Percentiles rank a stretch among this genome's conserved stretches.
Conservation (phyloP, 2,113 vertebrate genomes). For the Ochotona princeps region DNA sequence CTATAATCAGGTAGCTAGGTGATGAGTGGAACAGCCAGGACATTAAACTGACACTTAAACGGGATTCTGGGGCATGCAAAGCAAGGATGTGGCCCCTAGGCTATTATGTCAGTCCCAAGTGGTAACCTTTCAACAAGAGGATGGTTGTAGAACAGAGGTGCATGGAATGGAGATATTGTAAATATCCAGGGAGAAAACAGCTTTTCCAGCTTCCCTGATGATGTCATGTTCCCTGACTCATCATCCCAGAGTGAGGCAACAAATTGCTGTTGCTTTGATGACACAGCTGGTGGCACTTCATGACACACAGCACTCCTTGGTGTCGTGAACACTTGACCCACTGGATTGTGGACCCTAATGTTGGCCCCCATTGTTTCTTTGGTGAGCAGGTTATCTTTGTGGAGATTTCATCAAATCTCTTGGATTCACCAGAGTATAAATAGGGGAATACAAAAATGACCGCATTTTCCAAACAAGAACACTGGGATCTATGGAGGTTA, state of each 20-base stretch:
- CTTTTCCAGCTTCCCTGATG: too few relatives aligned
- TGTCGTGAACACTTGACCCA: accelerated
- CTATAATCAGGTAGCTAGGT: too few relatives aligned
- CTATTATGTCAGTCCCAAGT: too few relatives aligned
- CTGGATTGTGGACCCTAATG: too few relatives aligned
- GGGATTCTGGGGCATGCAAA: too few relatives aligned
- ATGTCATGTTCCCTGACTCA: too few relatives aligned
- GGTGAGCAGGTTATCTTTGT: neutral
- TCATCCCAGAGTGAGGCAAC: neutral
- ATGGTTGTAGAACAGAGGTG: neutral
- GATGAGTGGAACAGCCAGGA: too few relatives aligned
- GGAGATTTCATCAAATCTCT: neutral
- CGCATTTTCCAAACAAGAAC: neutral
- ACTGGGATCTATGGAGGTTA: neutral
- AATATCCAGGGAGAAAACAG: neutral
- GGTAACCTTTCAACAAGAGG: neutral
- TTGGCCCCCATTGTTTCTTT: neutral
- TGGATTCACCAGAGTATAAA: neutral
- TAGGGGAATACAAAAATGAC: neutral
- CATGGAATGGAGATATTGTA: accelerated
- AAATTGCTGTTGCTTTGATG: too few relatives aligned
- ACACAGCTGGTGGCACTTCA: accelerated
- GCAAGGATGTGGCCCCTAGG: too few relatives aligned
- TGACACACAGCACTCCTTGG: too few relatives aligned
- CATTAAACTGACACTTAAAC: too few relatives aligned